Evolutionary conservation across 2,113 vertebrate species (phyloP), one percentile per base, ranked within the genome.

Genomic region (Phodopus roborovskii): DNA sequence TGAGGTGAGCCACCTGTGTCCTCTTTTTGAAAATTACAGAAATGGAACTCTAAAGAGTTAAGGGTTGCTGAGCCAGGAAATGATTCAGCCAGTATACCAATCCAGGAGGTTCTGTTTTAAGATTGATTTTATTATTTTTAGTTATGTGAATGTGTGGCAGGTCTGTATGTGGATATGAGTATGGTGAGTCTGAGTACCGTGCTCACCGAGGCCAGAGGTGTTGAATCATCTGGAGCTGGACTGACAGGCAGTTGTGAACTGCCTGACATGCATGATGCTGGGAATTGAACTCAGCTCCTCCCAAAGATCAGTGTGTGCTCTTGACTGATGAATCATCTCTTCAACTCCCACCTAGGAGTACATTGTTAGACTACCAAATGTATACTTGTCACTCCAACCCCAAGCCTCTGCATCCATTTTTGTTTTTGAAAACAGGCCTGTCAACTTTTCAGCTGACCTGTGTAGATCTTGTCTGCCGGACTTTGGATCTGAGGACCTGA

Each of bases 1-100:
- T 24, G 45, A 87, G 82, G 39, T 60, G 58, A 68, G n/a, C 15
- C 13, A 10, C 12, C 26, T 85, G n/a, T 48, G 16, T 15, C 16
- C 50, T 24, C 36, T 24, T 77, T 88, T 78, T 9, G 8, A 94
- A 53, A 88, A 60, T 62, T 64, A 39, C 86, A 92, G 62, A 92
- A 28, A 84, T 19, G 26, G 82, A 64, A 62, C 82, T 87, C 7
- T 36, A 42, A 16, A 60, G 70, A 77, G 39, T 20, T 71, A 53
- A 94, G 87, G 50, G 58, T n/a, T 36, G 62, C 42, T 68, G 95
- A 89, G 15, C 56, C 90, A 66, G 56, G 30, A 62, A 90, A 73
- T 15, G 50, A 77, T 24, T 71, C 62, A 93, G 87, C 33, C 78
- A 77, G 28, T 13, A 12, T 62, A 58, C 50, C 39, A 48, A 12